Evolutionary conservation across 2,797 vertebrate genomes (phyloP), one percentile per base, ranked within the genome.

Genomic region (Chrysocyon brachyurus): DNA sequence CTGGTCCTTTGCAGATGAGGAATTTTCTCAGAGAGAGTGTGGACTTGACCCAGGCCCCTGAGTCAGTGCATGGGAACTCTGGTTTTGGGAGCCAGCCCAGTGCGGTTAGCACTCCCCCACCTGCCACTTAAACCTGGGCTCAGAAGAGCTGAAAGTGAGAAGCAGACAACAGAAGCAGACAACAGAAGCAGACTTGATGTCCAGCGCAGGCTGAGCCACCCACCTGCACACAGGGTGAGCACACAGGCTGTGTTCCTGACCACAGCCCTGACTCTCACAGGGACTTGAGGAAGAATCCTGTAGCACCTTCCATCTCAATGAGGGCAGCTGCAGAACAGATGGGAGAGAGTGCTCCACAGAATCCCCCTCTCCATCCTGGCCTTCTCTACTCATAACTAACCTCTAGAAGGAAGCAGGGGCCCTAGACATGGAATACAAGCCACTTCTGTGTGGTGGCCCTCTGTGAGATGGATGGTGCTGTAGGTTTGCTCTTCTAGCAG

Each of bases 311-410:
- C 54, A 49, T 86, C 14, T 95, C 85, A 85, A 66, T 28, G 82
- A 90, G 72, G 19, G 19, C 93, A 98, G 96, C 94, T 97, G 96
- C 90, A 96, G 85, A 97, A 81, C 95, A 98, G 95, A 97, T 97
- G 96, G 95, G 63, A 59, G 57, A 12, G 4, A 36, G 86, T 87
- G 86, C 61, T 75, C 3, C 46, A 61, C 14, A 57, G 8, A n/a
- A 72, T 87, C 78, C 12, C 0, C 46, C 14, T 11, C 12, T 24
- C 14, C 40, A 24, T n/a, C 33, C 36, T 10, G 0, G 4, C 28
- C 68, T 94, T 46, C 9, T 49, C 12, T 49, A 87, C 63, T 97
- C 90, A 70, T 96, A 96, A 97, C 97, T 97, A 97, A 89, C 95
- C 66, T 96, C 52, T 83, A 77, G 93, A 93, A 94, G 64, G 52